Conservation (phyloP, 2,888 invertebrate species). For the Amiota mariae region DNA sequence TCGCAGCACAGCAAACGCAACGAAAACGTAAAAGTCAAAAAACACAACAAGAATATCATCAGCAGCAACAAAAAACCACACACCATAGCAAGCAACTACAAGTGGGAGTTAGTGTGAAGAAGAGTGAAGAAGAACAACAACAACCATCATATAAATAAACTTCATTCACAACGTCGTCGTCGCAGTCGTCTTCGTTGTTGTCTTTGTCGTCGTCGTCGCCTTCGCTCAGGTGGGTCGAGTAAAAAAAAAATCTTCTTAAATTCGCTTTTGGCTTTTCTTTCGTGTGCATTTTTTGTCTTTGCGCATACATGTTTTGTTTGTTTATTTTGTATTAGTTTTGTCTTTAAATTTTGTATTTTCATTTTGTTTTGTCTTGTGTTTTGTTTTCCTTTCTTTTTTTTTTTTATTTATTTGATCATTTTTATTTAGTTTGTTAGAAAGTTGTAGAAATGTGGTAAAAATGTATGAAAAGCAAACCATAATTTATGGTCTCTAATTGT, state of each 20-base stretch:
- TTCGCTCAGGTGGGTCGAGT: conserved; percentile 1
- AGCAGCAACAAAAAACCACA: not conserved
- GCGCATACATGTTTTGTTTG: not conserved
- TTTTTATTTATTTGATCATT: too few species aligned
- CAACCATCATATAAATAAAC: not conserved
- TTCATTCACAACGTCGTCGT: conserved; percentile 1
- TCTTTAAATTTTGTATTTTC: too few species aligned
- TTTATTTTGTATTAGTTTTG: too few species aligned
- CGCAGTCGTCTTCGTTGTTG: too few species aligned
- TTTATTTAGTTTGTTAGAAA: too few species aligned
- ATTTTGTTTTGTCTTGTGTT: too few species aligned
- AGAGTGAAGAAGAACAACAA: conserved; percentile 11
- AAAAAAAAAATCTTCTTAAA: too few species aligned
- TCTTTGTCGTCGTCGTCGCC: not conserved
- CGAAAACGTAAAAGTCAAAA: conserved; percentile 1
- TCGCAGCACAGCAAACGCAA: conserved; percentile 13
- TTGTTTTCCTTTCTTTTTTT: too few species aligned
- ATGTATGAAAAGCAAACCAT: too few species aligned
- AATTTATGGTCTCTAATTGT: too few species aligned
- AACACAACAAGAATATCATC: not conserved
- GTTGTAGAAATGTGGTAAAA: too few species aligned
- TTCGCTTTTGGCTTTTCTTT: too few species aligned
- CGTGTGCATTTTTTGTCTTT: not conserved
- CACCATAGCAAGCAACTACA: not conserved
- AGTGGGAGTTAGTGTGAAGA: not conserved